Evolutionary conservation across 2,113 vertebrate species (phyloP).

Genomic region (Thymallus thymallus): DNA sequence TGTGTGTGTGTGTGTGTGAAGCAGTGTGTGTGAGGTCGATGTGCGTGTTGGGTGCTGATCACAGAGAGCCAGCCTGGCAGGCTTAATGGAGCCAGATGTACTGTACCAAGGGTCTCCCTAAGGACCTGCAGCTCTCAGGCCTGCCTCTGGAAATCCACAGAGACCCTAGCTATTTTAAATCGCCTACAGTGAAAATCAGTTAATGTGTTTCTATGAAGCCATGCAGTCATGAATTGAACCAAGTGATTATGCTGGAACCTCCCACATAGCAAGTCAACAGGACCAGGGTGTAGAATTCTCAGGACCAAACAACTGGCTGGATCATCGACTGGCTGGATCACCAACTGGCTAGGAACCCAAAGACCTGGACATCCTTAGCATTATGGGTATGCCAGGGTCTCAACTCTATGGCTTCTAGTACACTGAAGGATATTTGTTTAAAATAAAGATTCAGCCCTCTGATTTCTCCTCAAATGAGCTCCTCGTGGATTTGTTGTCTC

Average conservation of each 20-base stretch:
- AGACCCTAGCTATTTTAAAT: constrained; percentile 44
- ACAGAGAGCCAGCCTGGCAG: constrained; percentile 49
- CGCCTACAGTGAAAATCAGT: constrained; percentile 44
- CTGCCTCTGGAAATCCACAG: constrained; percentile 53
- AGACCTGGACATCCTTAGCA: neutral
- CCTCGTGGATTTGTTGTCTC: neutral
- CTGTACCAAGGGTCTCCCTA: constrained; percentile 39
- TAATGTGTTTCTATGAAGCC: constrained; percentile 47
- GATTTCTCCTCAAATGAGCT: neutral
- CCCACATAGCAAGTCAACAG: constrained; percentile 29
- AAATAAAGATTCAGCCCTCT: no score
- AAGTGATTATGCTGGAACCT: constrained; percentile 43
- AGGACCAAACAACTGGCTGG: no score
- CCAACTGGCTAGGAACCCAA: no score
- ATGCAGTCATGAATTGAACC: constrained; percentile 37
- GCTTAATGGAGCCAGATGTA: constrained; percentile 66
- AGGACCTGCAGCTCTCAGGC: constrained; percentile 57
- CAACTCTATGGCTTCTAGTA: no score
- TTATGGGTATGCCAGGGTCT: neutral
- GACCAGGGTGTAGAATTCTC: constrained; percentile 25
- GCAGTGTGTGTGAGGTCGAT: constrained; percentile 3
- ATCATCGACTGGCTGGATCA: no score
- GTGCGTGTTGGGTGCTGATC: constrained; percentile 39
- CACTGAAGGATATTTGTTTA: no score
- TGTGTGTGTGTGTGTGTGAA: constrained; percentile 7